Conservation (phyloP, 2,888 invertebrate genomes). For the Dolichomitus sp. region DNA sequence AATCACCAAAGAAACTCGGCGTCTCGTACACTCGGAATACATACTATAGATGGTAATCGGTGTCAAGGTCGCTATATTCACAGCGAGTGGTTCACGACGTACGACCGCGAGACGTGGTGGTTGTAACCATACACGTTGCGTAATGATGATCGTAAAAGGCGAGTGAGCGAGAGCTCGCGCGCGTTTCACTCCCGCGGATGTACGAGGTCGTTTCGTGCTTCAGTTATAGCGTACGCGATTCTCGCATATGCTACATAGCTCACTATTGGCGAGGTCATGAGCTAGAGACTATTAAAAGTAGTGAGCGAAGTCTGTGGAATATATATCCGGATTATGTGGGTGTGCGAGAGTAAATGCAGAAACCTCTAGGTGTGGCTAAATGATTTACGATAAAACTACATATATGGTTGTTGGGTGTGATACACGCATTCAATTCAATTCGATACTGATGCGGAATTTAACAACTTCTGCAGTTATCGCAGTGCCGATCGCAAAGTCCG, state of each 20-base stretch:
- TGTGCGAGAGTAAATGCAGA: conserved; percentile 10
- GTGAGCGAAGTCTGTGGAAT: not conserved
- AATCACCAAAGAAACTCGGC: conserved; percentile 67
- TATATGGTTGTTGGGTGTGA: not conserved
- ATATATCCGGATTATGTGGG: conserved; percentile 1
- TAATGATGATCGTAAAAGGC: conserved; percentile 68
- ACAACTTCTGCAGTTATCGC: not conserved
- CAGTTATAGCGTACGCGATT: conserved; percentile 29
- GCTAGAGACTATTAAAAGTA: conserved; percentile 41
- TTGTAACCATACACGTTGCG: conserved; percentile 63
- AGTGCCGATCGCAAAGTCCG: not conserved
- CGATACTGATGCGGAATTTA: not conserved
- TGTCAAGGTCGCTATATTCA: conserved; percentile 82
- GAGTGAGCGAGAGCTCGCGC: conserved; percentile 45
- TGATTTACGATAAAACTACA: conserved; percentile 38
- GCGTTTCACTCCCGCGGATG: conserved; percentile 45
- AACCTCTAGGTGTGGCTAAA: conserved; percentile 22
- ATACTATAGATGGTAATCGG: conserved; percentile 75
- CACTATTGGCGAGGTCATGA: conserved; percentile 57
- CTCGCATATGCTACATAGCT: conserved; percentile 22
- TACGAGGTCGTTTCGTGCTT: conserved; percentile 58
- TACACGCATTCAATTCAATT: not conserved
- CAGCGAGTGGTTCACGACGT: conserved; percentile 42
- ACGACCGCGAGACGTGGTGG: conserved; percentile 54
- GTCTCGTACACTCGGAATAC: conserved; percentile 20